Evolutionary conservation across 1,140 invertebrate genomes (phyloP), one percentile per base, ranked within the genome.

Genomic region (Drosophila repletoides): DNA sequence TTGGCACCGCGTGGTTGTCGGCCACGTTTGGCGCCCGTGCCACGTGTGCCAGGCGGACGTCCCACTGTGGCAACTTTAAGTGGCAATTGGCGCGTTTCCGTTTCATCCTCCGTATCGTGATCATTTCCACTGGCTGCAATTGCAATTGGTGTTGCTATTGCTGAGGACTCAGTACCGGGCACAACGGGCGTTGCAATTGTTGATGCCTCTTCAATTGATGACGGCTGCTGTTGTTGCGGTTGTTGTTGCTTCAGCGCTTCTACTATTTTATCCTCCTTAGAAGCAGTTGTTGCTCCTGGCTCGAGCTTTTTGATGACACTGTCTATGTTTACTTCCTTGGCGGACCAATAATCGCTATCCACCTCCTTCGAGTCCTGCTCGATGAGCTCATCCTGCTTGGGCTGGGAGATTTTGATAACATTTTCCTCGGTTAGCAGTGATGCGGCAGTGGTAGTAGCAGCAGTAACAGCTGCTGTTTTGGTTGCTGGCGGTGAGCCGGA

Each of bases 301-400:
- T 95, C 94, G 0, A 95, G 93, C 60, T 94, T 95, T 87, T 95
- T 95, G 46, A 96, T 95, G 9, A 96, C 95, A 21, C 94, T 95
- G 66, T 95, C 94, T 53, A 95, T 95, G 12, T 89, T 88, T 1
- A 95, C 92, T 72, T 95, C 94, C 89, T 95, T 95, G 1, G 94
- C 93, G 15, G 93, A 94, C 94, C 94, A 95, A 75, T 93, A 94
- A 81, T 95, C 94, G 79, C 92, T 94, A 74, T 95, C 94, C 29
- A 86, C 81, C 65, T 95, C 94, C 72, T 94, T 94, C 53, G 91
- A 92, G 45, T 87, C 84, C 64, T 88, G 86, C 41, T 88, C 79
- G 41, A 77, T 67, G 1, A 86, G 69, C 61, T 88, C 73, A 63
- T 88, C 83, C 40, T 88, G 72, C 72, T 86, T 83, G n/a, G 88